Evolutionary conservation across 2,113 vertebrate genomes (phyloP), one percentile per base, ranked within the genome.

Genomic region (Melanerpes aurifrons): DNA sequence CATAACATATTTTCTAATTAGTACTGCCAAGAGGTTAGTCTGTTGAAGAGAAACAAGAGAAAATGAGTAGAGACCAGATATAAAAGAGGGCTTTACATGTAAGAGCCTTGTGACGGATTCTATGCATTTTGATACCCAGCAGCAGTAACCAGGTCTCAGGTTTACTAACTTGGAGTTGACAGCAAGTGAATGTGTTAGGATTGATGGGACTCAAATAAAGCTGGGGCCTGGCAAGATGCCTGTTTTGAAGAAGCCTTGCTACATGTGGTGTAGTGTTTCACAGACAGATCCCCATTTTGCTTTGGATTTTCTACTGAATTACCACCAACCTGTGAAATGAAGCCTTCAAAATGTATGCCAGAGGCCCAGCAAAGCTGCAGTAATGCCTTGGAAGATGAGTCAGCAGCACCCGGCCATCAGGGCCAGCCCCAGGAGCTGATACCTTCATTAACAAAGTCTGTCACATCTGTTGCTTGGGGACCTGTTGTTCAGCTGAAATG

Each of bases 131-230:
- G 15, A 24, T 35, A 4, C 32, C 12, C 4, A 28, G 87, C 14
- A 6, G 31, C 47, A n/a, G 16, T 15, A 8, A 17, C 5, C 32
- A 70, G 56, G 15, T 71, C 26, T 69, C 20, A 25, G 63, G 77
- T 72, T 94, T 48, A 5, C 54, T 90, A 21, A 31, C 47, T 67
- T 71, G 40, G 67, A 95, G 66, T 74, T 37, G 74, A 3, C 70
- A 81, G 88, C 82, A 90, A 48, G 82, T 1, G 25, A 35, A 29
- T 79, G 64, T 66, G 57, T 91, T 61, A 24, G 37, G 66, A 22
- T 28, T 89, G 92, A 56, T 89, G 67, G 88, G 93, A 66, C 89
- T 72, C 83, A 71, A 25, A 22, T 24, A 17, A 16, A 62, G 94
- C 24, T 6, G 62, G 79, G 64, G 88, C 9, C 72, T 95, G 91